A percentile compares a stretch with the other conserved stretches of the same genome.
Evolutionary conservation across 2,888 invertebrate genomes (phyloP).

Genomic region (Chironomus riparius): DNA sequence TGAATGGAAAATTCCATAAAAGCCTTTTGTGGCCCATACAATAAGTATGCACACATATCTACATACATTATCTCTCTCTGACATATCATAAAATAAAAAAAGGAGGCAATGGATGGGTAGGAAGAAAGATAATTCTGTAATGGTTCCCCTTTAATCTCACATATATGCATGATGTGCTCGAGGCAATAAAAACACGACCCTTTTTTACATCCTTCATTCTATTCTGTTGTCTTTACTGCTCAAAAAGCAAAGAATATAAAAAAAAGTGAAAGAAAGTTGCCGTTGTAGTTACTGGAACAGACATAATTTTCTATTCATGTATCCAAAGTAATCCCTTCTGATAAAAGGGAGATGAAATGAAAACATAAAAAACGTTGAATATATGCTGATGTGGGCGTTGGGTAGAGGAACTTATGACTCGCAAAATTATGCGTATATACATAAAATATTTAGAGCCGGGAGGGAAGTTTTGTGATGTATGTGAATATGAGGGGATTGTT

Average conservation of each 20-base stretch:
- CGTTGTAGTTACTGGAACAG: conserved; percentile 6
- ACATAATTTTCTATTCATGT: conserved; percentile 19
- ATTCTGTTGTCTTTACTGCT: not conserved
- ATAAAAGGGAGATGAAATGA: not conserved
- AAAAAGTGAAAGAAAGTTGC: not conserved
- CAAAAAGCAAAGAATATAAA: not conserved
- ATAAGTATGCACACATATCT: not conserved
- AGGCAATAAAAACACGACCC: conserved; percentile 21
- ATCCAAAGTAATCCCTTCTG: not conserved
- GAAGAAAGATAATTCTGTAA: conserved; percentile 12
- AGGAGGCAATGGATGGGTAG: not conserved
- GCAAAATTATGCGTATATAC: not conserved
- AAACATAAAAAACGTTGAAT: too few relatives aligned
- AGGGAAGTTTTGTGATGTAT: not conserved
- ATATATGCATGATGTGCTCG: conserved; percentile 1
- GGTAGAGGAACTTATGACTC: not conserved
- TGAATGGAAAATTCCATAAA: conserved; percentile 17
- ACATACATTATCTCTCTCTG: not conserved
- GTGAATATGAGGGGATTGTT: not conserved
- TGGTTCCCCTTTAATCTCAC: conserved; percentile 1
- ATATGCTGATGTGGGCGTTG: too few relatives aligned
- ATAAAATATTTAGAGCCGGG: not conserved
- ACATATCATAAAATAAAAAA: not conserved
- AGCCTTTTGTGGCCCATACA: conserved; percentile 16
- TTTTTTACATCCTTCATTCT: not conserved